Base-by-base conservation (phyloP, 2,888 invertebrate species). In the Tinea semifulvella region DNA sequence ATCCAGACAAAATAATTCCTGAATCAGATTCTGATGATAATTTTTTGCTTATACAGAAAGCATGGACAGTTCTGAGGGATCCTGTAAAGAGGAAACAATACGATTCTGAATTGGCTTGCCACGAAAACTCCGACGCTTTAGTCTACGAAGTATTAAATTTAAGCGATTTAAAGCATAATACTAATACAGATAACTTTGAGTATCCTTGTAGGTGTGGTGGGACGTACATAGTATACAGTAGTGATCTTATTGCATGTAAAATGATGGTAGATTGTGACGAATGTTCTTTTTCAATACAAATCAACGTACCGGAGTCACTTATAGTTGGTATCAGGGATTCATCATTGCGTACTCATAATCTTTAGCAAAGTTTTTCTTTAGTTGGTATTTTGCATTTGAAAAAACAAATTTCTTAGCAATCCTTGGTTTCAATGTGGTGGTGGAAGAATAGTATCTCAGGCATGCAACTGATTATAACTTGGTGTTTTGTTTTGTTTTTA, bases 121-220 rank as follows among this genome's bases (percentile, higher is more conserved):
- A 73, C 19, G 83, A 84, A 60, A 80, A 88, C 50, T 76, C 77
- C 50, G 82, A 85, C 49, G 65, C 71, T 53, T 70, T 88, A 46
- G 66, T 91, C 35, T 88, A 85, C 63, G 85, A 83, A 31, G 83
- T 82, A 50, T 65, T 91, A 54, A 59, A 52, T 17, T 53, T 80
- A 43, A 54, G 63, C 0, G 83, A 87, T 13, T 73, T 88, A 64
- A 57, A 68, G 22, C 66, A 61, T 49, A 58, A 73, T 44, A 53
- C 59, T 26, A 57, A 63, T 31, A 63, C 73, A 39, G 55, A 65
- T 31, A 49, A 59, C 3, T 74, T 81, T 46, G 65, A 69, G 22
- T 89, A 87, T 62, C 73, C 68, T 8, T 91, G 91, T 61, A 83
- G 91, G 57, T 91, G 91, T 70, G 90, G 91, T 52, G 86, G 87